Conservation (phyloP, 1,140 invertebrate genomes). For the Cecropterus lyciades region DNA sequence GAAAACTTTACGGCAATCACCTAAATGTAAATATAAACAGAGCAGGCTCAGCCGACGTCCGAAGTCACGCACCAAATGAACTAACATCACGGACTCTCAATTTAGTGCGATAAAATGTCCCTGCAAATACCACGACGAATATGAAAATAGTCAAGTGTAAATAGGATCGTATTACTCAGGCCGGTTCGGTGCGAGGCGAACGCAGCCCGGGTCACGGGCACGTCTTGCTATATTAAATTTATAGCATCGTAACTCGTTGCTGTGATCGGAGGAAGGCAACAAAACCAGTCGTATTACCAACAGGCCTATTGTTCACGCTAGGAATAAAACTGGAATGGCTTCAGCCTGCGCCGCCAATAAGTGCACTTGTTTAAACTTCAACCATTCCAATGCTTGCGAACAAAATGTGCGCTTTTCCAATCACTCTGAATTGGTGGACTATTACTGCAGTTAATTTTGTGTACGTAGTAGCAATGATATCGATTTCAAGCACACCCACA, state of each 20-base stretch:
- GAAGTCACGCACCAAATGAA: constrained; percentile 51
- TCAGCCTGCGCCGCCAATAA: constrained; percentile 51
- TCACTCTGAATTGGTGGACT: neutral
- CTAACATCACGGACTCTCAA: constrained; percentile 49
- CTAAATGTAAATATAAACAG: constrained; percentile 42
- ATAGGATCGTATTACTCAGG: constrained; percentile 57
- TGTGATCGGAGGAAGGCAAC: constrained; percentile 65
- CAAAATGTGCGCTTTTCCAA: constrained; percentile 27
- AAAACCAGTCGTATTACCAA: constrained; percentile 62
- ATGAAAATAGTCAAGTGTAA: constrained; percentile 64
- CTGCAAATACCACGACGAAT: constrained; percentile 51
- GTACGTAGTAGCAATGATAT: neutral
- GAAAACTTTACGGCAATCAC: constrained; percentile 27
- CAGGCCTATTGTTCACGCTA: constrained; percentile 73
- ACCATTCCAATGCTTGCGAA: constrained; percentile 28
- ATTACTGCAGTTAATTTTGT: neutral
- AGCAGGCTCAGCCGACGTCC: constrained; percentile 32
- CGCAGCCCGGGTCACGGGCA: constrained; percentile 65
- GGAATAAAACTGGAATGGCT: constrained; percentile 71
- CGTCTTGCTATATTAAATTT: constrained; percentile 77
- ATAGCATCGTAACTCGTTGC: constrained; percentile 78
- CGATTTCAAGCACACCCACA: neutral
- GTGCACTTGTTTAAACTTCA: constrained; percentile 69
- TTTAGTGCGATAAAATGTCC: constrained; percentile 56
- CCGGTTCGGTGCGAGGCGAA: constrained; percentile 48